A percentile compares a stretch with the other conserved stretches of the same genome.
Conservation (phyloP, 2,888 invertebrate genomes). For the Cerastoderma edule region DNA sequence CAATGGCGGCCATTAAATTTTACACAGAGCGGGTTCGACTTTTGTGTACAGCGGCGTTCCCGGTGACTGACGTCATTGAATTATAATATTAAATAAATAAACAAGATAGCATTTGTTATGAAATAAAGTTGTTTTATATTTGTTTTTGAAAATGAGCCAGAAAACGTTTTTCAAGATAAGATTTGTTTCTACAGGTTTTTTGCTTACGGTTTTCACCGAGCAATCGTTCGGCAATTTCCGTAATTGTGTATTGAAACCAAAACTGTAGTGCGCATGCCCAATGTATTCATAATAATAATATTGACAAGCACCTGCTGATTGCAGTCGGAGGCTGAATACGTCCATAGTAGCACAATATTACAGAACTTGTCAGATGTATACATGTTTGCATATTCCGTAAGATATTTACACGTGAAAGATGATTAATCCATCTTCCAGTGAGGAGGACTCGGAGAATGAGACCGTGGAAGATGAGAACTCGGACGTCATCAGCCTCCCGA, state of each 20-base stretch:
- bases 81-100: too few species aligned
- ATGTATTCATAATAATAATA: constrained; percentile 54
- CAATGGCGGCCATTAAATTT: constrained; percentile 79
- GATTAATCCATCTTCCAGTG: constrained; percentile 98
- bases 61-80: constrained; percentile 66
- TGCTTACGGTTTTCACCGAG: too few species aligned
- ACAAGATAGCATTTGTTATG: too few species aligned
- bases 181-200: too few species aligned
- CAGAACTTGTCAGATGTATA: constrained; percentile 2
- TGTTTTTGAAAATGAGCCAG: too few species aligned
- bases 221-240: constrained; percentile 39
- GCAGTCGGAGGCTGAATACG: constrained; percentile 36
- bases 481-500: constrained; percentile 81
- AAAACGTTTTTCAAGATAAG: too few species aligned
- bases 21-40: constrained; percentile 65
- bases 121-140: too few species aligned
- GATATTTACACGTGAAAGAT: constrained; percentile 84
- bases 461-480: constrained; percentile 86
- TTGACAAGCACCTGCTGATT: constrained; percentile 54
- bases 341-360: constrained; percentile 1
- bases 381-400: background rate
- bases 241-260: too few species aligned
- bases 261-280: constrained; percentile 54
- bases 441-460: constrained; percentile 97
- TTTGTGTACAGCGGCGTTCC: constrained; percentile 67